Percentiles rank a stretch among this genome's conserved stretches.
Conservation (phyloP, 2,797 vertebrate genomes). For the Spatula versicolor region DNA sequence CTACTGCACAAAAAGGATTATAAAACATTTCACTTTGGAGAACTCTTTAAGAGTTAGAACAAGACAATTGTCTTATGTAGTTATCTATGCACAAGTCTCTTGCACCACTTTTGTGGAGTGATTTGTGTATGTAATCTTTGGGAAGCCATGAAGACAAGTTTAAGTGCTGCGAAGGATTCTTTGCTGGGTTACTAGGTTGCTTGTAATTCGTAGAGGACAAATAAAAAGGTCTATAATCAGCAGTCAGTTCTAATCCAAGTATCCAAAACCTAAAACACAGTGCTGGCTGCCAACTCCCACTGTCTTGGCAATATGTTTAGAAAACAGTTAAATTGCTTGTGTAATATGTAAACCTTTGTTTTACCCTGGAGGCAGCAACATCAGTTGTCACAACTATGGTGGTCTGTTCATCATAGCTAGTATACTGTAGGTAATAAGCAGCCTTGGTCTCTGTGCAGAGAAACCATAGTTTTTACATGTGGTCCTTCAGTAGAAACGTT, state of each 20-base stretch:
- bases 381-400: slow-evolving; percentile 96
- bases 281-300: slow-evolving; percentile 92
- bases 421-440: slow-evolving; percentile 86
- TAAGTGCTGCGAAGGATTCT: slow-evolving; percentile 92
- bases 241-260: slow-evolving; percentile 87
- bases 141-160: slow-evolving; percentile 90
- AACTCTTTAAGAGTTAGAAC: slow-evolving; percentile 83
- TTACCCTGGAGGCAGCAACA: slow-evolving; percentile 91
- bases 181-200: slow-evolving; percentile 90
- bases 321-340: slow-evolving; percentile 99
- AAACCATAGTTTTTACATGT: slow-evolving; percentile 79
- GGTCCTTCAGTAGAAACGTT: slow-evolving; percentile 26
- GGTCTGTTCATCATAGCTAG: slow-evolving; percentile 91
- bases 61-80: slow-evolving; percentile 86
- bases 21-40: slow-evolving; percentile 91
- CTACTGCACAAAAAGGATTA: slow-evolving; percentile 92
- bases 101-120: slow-evolving; percentile 89
- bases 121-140: slow-evolving; percentile 96
- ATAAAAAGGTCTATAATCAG: slow-evolving; percentile 93
- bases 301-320: slow-evolving; percentile 99
- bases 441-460: slow-evolving; percentile 83
- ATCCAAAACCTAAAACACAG: slow-evolving; percentile 85
- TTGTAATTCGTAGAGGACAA: slow-evolving; percentile 92
- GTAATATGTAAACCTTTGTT: slow-evolving; percentile 99
- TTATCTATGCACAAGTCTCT: slow-evolving; percentile 85